Base-by-base conservation (phyloP, 2,888 invertebrate genomes). In the Arrhopalites spinosus region DNA sequence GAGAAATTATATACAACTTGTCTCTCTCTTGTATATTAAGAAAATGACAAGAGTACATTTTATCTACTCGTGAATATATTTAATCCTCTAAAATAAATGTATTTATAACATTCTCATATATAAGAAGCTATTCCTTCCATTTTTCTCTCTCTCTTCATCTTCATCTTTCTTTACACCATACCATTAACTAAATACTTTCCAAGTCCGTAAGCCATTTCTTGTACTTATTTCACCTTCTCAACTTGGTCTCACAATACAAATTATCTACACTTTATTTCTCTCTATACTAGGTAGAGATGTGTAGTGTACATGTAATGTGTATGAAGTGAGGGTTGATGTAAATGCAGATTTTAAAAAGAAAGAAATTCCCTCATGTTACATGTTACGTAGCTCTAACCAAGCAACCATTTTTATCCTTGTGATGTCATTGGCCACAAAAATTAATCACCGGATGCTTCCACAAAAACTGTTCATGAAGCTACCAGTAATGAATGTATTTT, bases 391-490 rank as follows among this genome's bases (percentile, higher is more conserved):
- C 36, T 61, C 56, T 29, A 75, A 76, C 74, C 77, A 79, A 77
- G 79, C 78, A 76, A 78, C 77, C 81, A 78, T 80, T 81, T 80
- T 80, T 80, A 81, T 78, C 77, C 78, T 80, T 20, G 5, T 36
- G 36, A 36, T 36, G 36, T 36, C 36, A 36, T 36, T 36, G 36
- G 5, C 36, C 81, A 82, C 80, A 81, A 79, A 81, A 81, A 82
- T 81, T 82, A 82, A 82, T 82, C 82, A 82, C 82, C 82, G 82
- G 82, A 82, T 81, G 81, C 79, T 80, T 79, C 80, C 80, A 82
- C 81, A 82, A 82, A 82, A 81, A 82, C 75, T 81, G 79, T 69
- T 80, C 81, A 81, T 80, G 79, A 81, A 79, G 80, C 78, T 76
- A 61, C 78, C 36, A 36, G 74, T 82, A 82, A 82, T 82, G 82